Evolutionary conservation across 1,140 invertebrate genomes (phyloP).

Genomic region (Drosophila bipectinata): DNA sequence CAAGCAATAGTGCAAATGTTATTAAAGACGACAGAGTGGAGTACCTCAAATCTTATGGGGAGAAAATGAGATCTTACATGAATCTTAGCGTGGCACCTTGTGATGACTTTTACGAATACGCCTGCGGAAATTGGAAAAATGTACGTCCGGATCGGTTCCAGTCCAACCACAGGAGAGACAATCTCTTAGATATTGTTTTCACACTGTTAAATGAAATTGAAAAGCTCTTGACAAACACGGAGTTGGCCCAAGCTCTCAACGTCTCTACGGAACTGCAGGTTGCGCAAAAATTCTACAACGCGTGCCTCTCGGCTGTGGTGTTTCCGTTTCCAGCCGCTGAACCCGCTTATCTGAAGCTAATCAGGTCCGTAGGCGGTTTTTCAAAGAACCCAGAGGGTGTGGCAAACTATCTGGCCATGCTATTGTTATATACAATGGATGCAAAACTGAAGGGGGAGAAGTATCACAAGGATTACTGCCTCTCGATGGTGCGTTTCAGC

Average conservation of each 20-base stretch:
- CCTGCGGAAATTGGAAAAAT: constrained; percentile 87
- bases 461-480: constrained; percentile 83
- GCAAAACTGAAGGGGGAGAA: too few relatives aligned
- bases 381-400: too few relatives aligned
- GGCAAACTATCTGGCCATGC: too few relatives aligned
- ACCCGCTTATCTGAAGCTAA: constrained; percentile 71
- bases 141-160: constrained; percentile 33
- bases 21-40: constrained; percentile 28
- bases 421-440: too few relatives aligned
- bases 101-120: constrained; percentile 89
- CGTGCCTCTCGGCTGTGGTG: constrained; percentile 57
- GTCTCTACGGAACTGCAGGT: constrained; percentile 54
- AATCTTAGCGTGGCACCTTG: constrained; percentile 87
- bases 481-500: constrained; percentile 27
- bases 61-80: constrained; percentile 84
- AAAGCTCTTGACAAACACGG: constrained; percentile 33
- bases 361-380: constrained; percentile 73
- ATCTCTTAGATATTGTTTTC: constrained; percentile 66
- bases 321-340: constrained; percentile 58
- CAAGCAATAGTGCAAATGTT: constrained; percentile 18
- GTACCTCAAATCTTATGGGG: constrained; percentile 83
- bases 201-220: constrained; percentile 49
- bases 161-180: constrained; percentile 51
- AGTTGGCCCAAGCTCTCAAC: constrained; percentile 43
- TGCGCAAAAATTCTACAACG: constrained; percentile 68